phyloP scores from a whole-genome alignment of 2,113 vertebrate genomes.

The Cavia porcellus region DNA sequence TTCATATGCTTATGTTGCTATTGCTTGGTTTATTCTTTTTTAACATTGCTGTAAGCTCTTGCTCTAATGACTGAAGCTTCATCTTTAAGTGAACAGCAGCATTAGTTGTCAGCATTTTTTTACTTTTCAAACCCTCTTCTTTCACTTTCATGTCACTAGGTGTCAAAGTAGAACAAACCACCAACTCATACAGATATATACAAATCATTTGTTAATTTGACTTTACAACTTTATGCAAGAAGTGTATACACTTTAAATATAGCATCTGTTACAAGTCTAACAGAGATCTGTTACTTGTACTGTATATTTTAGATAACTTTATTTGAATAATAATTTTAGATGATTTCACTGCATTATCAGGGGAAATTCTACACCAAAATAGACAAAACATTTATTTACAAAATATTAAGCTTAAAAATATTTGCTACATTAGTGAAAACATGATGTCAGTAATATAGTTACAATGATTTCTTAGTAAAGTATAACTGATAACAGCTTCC shows the following conservation, averaged over 20 bases:
- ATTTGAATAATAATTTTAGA: slow-evolving; percentile 17
- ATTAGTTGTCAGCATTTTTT: background rate
- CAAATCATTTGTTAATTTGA: background rate
- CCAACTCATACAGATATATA: background rate
- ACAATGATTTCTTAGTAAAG: slow-evolving; percentile 1
- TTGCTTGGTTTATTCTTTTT: background rate
- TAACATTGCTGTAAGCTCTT: background rate
- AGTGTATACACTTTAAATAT: background rate
- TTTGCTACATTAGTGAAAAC: slow-evolving; percentile 3
- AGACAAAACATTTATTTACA: background rate
- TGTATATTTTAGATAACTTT: background rate
- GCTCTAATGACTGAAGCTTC: background rate
- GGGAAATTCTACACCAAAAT: background rate
- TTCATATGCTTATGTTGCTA: background rate
- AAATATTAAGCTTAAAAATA: background rate
- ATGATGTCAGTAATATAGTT: background rate
- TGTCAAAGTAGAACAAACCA: slow-evolving; percentile 3
- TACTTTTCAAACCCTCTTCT: background rate
- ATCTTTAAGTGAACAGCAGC: background rate
- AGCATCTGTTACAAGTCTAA: background rate
- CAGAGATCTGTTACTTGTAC: slow-evolving; percentile 6
- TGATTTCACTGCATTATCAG: background rate
- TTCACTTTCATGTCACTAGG: background rate
- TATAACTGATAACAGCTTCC: background rate
- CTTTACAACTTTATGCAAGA: slow-evolving; percentile 9